Conservation (phyloP, 2,797 vertebrate species). For the Notolepis coatsorum region DNA sequence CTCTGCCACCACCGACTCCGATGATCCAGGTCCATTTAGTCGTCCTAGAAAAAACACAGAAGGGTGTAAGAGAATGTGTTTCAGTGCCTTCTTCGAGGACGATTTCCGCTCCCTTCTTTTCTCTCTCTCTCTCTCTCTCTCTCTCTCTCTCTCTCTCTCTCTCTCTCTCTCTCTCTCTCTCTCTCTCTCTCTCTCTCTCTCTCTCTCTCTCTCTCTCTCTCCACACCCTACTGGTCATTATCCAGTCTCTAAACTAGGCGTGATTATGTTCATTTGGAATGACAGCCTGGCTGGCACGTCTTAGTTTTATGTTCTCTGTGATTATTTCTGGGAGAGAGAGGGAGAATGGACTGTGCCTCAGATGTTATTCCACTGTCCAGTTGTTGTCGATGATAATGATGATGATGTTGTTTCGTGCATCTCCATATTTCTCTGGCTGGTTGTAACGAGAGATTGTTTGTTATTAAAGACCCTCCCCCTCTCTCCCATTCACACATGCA, state of each 20-base stretch:
- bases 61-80: not conserved
- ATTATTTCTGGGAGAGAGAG: not conserved
- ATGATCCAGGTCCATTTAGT: not conserved
- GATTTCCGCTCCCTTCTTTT: too few relatives aligned
- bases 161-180: not conserved
- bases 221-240: too few relatives aligned
- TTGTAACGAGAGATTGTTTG: conserved; percentile 4
- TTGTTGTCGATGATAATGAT: not conserved
- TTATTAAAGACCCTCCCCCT: conserved; percentile 18
- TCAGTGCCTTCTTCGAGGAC: too few relatives aligned
- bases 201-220: not conserved
- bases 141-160: not conserved
- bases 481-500: conserved; percentile 14
- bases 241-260: not conserved
- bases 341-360: not conserved
- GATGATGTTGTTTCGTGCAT: not conserved
- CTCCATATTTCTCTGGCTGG: conserved; percentile 5
- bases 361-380: not conserved
- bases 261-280: conserved; percentile 9
- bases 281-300: not conserved
- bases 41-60: not conserved
- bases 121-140: too few relatives aligned
- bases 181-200: not conserved
- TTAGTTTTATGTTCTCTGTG: not conserved
- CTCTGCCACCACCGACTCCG: not conserved